Conservation (phyloP, 2,888 invertebrate species). For the Pheosia gnoma region DNA sequence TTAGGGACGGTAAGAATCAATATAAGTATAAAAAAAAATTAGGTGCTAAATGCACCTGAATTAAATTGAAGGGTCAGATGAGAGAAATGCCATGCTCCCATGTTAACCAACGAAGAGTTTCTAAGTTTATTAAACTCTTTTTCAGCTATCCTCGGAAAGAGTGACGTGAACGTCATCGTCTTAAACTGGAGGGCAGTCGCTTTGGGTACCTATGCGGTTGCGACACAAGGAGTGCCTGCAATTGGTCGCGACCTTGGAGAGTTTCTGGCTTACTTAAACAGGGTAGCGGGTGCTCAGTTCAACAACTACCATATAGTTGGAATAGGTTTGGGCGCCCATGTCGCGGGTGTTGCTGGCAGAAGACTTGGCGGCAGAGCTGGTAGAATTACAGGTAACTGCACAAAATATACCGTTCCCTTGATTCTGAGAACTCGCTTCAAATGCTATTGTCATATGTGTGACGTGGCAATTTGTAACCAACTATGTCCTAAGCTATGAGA, state of each 20-base stretch:
- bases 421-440: too few relatives aligned
- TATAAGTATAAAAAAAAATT: too few relatives aligned
- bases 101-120: too few relatives aligned
- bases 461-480: too few relatives aligned
- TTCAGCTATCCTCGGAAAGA: conserved; percentile 55
- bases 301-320: conserved; percentile 70
- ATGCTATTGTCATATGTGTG: too few relatives aligned
- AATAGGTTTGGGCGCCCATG: conserved; percentile 77
- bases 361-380: conserved; percentile 60
- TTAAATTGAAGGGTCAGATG: too few relatives aligned
- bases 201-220: conserved; percentile 52
- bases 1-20: conserved; percentile 53
- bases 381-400: conserved; percentile 64
- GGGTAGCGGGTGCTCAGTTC: conserved; percentile 52
- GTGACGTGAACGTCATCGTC: conserved; percentile 67
- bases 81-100: too few relatives aligned
- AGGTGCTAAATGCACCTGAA: too few relatives aligned
- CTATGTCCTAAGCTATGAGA: too few relatives aligned
- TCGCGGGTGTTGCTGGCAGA: conserved; percentile 71
- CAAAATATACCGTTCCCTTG: background rate
- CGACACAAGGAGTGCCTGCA: conserved; percentile 60
- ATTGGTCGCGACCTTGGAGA: conserved; percentile 69
- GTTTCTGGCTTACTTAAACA: conserved; percentile 63
- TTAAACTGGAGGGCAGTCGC: conserved; percentile 71
- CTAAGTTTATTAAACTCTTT: too few relatives aligned